Percentiles rank a stretch among this genome's conserved stretches.
Conservation (phyloP, 2,888 invertebrate genomes). For the Dendrolimus houi region DNA sequence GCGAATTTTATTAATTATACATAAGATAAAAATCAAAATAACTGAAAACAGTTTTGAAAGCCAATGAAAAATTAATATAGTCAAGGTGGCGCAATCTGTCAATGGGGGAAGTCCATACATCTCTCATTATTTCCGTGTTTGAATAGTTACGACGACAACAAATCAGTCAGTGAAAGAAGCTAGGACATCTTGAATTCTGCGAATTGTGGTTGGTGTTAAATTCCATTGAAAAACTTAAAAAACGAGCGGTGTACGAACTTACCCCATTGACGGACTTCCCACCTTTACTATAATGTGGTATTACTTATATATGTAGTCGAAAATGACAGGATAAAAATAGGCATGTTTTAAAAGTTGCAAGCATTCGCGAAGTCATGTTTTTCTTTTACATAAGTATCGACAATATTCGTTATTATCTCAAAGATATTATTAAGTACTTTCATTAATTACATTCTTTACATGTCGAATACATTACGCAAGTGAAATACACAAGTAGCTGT, state of each 20-base stretch:
- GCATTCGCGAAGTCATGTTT: slow-evolving; percentile 33
- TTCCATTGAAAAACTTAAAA: no score
- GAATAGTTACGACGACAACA: no score
- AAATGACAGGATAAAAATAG: slow-evolving; percentile 57
- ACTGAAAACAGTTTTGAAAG: no score
- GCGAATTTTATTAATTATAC: slow-evolving; percentile 2
- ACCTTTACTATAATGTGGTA: slow-evolving; percentile 1
- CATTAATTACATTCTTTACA: slow-evolving; percentile 29
- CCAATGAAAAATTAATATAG: no score
- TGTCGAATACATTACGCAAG: slow-evolving; percentile 19
- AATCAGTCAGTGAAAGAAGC: no score
- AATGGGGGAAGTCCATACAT: no score
- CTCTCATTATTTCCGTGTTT: no score
- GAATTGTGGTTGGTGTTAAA: no score
- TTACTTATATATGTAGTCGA: slow-evolving; percentile 27
- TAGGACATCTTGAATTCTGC: no score
- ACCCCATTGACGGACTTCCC: no score
- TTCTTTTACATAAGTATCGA: slow-evolving; percentile 23
- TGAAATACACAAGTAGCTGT: slow-evolving; percentile 26
- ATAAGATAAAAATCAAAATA: slow-evolving; percentile 8
- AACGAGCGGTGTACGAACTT: no score
- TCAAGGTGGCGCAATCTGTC: no score
- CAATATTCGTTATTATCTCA: slow-evolving; percentile 21
- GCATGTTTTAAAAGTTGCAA: slow-evolving; percentile 57
- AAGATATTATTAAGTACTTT: slow-evolving; percentile 25